Conservation (phyloP, 2,797 vertebrate species). For the Florisuga fusca region DNA sequence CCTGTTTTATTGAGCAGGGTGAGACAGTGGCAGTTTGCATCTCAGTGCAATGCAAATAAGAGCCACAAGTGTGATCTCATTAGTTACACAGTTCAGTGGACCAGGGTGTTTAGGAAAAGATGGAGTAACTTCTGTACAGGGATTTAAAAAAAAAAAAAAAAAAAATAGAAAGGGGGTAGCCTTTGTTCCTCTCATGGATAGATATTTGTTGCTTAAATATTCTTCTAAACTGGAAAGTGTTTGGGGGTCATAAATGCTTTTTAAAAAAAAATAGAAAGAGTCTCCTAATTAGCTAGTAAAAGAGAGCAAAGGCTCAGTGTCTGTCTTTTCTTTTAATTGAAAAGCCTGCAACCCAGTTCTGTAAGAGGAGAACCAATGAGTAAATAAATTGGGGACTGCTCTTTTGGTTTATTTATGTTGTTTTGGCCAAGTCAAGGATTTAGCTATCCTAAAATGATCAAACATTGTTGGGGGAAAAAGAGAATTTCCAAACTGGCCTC, state of each 20-base stretch:
- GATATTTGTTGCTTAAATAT: background rate
- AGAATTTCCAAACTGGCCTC: conserved; percentile 80
- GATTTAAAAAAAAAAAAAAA: background rate
- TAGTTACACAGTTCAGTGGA: background rate
- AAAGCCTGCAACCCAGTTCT: conserved; percentile 51
- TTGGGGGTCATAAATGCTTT: background rate
- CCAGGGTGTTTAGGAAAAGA: background rate
- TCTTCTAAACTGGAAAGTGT: background rate
- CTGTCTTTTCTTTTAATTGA: conserved; percentile 61
- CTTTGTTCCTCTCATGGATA: background rate
- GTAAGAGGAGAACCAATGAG: conserved; percentile 40
- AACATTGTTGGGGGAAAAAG: conserved; percentile 47
- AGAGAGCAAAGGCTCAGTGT: background rate
- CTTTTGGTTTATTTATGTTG: conserved; percentile 66
- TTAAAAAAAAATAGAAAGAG: background rate
- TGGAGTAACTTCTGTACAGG: background rate
- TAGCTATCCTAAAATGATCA: conserved; percentile 73
- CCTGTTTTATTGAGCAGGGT: background rate
- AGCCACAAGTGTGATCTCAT: conserved; percentile 25
- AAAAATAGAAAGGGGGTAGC: background rate
- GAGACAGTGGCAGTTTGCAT: background rate
- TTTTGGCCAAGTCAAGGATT: conserved; percentile 75
- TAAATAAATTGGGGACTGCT: conserved; percentile 63
- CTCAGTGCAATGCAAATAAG: background rate
- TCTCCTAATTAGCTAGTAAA: conserved; percentile 25